Evolutionary conservation across 1,140 invertebrate genomes (phyloP).

Genomic region (Chymomyza costata): DNA sequence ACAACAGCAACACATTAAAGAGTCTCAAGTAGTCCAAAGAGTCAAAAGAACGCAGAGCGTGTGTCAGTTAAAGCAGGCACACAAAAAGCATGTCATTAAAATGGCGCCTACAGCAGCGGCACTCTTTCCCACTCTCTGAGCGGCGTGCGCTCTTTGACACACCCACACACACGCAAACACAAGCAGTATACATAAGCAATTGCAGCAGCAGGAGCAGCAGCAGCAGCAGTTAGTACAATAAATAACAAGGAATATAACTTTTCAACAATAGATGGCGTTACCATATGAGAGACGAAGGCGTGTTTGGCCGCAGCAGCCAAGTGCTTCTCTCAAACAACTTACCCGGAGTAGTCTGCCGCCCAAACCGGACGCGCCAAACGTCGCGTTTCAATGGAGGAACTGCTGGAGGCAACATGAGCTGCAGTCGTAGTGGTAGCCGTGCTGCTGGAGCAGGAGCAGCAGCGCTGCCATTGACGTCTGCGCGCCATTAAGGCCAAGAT

Average conservation of each 20-base stretch:
- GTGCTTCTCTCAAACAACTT: conserved; percentile 74
- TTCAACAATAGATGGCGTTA: conserved; percentile 50
- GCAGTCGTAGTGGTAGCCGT: conserved; percentile 38
- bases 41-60: not conserved
- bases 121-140: too few relatives aligned
- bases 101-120: conserved; percentile 21
- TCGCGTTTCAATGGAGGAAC: conserved; percentile 67
- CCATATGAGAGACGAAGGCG: conserved; percentile 22
- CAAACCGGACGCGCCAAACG: conserved; percentile 77
- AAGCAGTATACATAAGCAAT: conserved; percentile 22
- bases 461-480: conserved; percentile 62
- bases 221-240: conserved; percentile 1
- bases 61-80: conserved; percentile 37
- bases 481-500: conserved; percentile 54
- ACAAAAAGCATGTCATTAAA: too few relatives aligned
- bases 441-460: conserved; percentile 38
- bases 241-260: conserved; percentile 40
- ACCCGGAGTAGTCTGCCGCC: conserved; percentile 80
- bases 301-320: conserved; percentile 11
- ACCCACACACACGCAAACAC: conserved; percentile 27
- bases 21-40: not conserved
- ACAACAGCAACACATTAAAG: too few relatives aligned
- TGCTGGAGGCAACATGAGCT: conserved; percentile 45
- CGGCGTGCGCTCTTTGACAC: too few relatives aligned
- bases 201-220: conserved; percentile 6